A percentile compares a stretch with the other conserved stretches of the same genome.
These are phyloP conservation scores for Penelope pileata DNA, from an alignment of 2,113 vertebrate genomes.

Conservation along the genomic window DNA sequence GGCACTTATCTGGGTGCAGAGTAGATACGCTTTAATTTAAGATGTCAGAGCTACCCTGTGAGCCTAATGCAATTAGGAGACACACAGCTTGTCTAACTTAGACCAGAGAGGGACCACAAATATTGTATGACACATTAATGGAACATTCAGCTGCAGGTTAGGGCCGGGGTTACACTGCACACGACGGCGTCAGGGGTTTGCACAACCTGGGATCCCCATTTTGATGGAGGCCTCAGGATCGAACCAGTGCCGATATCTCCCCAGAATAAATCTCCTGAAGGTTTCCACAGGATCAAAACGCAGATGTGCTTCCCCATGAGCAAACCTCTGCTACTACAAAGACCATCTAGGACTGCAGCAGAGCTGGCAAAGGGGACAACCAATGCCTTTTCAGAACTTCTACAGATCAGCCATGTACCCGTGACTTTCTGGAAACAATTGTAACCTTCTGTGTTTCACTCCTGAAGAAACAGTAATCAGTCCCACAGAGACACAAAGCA, in stretches of 20 bases:
- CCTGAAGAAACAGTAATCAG: too few relatives aligned
- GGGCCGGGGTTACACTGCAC: background rate
- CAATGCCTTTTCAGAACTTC: too few relatives aligned
- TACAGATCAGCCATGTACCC: too few relatives aligned
- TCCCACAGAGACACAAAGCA: too few relatives aligned
- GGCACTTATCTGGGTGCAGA: background rate
- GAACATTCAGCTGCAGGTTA: background rate
- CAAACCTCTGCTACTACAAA: background rate
- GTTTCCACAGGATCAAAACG: rapidly evolving
- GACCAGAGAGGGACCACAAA: background rate
- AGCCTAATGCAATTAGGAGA: conserved; percentile 34
- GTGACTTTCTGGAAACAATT: too few relatives aligned
- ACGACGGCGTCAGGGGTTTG: rapidly evolving
- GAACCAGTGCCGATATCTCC: rapidly evolving
- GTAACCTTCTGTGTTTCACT: too few relatives aligned
- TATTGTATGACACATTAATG: conserved; percentile 30
- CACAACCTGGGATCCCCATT: background rate
- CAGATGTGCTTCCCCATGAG: background rate
- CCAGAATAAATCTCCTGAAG: background rate
- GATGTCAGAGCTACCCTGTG: background rate
- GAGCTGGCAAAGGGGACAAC: too few relatives aligned
- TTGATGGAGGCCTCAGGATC: background rate
- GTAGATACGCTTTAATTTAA: conserved; percentile 1
- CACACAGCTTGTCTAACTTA: conserved; percentile 5
- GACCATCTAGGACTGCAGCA: too few relatives aligned